Conservation (phyloP, 2,797 vertebrate species). For the Ispidina lecontei region DNA sequence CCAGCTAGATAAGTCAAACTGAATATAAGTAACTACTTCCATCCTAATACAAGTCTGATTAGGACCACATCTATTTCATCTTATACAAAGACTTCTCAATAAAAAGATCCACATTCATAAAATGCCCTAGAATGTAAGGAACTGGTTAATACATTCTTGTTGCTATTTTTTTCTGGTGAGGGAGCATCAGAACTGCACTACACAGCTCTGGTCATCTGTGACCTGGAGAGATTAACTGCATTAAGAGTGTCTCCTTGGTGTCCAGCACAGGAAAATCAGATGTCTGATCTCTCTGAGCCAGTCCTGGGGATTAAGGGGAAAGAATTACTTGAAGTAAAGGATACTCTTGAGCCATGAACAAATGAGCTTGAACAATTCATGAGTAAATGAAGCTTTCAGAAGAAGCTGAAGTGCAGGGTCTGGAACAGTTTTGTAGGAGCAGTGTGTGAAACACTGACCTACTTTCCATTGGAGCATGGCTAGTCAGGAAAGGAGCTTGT, state of each 20-base stretch:
- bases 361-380: constrained; percentile 10
- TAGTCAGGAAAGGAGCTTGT: not conserved
- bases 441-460: constrained; percentile 34
- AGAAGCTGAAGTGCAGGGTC: not conserved
- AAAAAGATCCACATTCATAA: not conserved
- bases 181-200: not conserved
- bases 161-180: not conserved
- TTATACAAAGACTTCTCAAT: not conserved
- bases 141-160: not conserved
- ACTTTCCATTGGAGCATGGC: not conserved
- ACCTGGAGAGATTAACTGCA: not conserved
- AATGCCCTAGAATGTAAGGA: not conserved
- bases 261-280: not conserved
- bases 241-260: not conserved
- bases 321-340: constrained; percentile 35
- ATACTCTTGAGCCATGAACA: constrained; percentile 22
- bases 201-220: not conserved
- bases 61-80: rapidly evolving
- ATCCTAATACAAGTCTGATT: not conserved
- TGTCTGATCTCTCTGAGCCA: not conserved
- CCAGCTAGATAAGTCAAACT: not conserved
- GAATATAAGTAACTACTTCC: not conserved
- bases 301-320: constrained; percentile 26
- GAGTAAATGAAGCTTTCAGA: not conserved
- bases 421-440: not conserved